Base-by-base conservation (phyloP, 2,888 invertebrate species). In the Notodonta ziczac region DNA sequence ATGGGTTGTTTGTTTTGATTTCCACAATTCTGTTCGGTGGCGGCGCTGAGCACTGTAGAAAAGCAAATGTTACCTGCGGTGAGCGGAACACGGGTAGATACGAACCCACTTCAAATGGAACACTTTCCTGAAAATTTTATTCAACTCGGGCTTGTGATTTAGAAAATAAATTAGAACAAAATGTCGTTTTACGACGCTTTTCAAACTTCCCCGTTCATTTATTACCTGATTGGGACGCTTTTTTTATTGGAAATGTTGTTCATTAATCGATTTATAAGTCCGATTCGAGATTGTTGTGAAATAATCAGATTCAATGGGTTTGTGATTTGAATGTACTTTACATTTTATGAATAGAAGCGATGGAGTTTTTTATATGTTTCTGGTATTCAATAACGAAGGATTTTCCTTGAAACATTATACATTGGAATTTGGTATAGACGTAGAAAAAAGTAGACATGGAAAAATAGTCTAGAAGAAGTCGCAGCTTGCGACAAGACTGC, bases 61-160 rank as follows among this genome's bases (percentile, higher is more conserved):
- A 16, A 58, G 61, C 12, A 53, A 62, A 65, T 35, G 62, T 70
- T 67, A 67, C 69, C 62, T 71, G 71, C 61, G 72, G 67, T 67
- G 61, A 48, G 53, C 35, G 44, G 56, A 63, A 64, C 60, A 63
- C 35, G 61, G 60, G 59, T 65, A 66, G 68, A 67, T 65, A 66
- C 72, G 67, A 72, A 72, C 69, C 76, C 80, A 78, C 80, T 77
- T 81, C 79, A 82, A 82, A 78, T 69, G 70, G 70, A 61, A 58
- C 66, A 70, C 69, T 75, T 71, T 57, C 63, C 67, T 66, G 62
- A 64, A 75, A 72, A 76, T 79, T 77, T 74, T 76, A 77, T 74
- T 67, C 77, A 77, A 73, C 67, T 76, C 71, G 69, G 62, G 67
- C 73, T 78, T 75, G 72, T 70, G 69, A 80, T 76, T 79, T 70